phyloP scores from a whole-genome alignment of 1,140 invertebrate species.

The Solen grandis region DNA sequence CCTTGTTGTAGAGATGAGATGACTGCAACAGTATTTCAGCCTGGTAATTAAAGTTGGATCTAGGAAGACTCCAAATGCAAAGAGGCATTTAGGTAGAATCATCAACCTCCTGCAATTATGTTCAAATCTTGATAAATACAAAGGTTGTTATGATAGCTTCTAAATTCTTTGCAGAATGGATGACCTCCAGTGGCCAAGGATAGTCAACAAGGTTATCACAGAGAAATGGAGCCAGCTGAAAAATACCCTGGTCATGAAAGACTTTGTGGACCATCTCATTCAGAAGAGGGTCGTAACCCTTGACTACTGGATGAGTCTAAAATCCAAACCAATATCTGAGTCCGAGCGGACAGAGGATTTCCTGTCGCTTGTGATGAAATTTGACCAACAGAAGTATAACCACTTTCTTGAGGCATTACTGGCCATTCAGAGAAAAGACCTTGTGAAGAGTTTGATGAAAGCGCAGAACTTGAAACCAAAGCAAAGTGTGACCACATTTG shows the following conservation, averaged over 20 bases:
- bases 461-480: conserved; percentile 19
- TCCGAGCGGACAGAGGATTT: conserved; percentile 53
- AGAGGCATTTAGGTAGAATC: too few species aligned
- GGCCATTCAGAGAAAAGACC: conserved; percentile 35
- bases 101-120: conserved; percentile 3
- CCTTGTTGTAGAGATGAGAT: too few species aligned
- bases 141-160: too few species aligned
- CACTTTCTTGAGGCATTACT: conserved; percentile 46
- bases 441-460: conserved; percentile 25
- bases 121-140: too few species aligned
- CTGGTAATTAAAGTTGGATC: too few species aligned
- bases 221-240: conserved; percentile 47
- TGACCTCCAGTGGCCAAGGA: conserved; percentile 44
- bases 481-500: conserved; percentile 13
- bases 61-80: too few species aligned
- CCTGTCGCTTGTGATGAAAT: conserved; percentile 41
- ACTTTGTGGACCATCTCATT: conserved; percentile 51
- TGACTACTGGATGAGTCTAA: conserved; percentile 55
- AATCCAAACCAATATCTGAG: conserved; percentile 49
- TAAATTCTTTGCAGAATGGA: conserved; percentile 23
- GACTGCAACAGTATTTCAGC: too few species aligned
- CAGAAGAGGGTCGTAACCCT: conserved; percentile 48
- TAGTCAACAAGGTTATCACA: conserved; percentile 43
- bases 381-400: conserved; percentile 34
- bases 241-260: conserved; percentile 47